A percentile compares a stretch with the other conserved stretches of the same genome.
phyloP scores from a whole-genome alignment of 1,140 invertebrate species.

The Sycophila sp. region DNA sequence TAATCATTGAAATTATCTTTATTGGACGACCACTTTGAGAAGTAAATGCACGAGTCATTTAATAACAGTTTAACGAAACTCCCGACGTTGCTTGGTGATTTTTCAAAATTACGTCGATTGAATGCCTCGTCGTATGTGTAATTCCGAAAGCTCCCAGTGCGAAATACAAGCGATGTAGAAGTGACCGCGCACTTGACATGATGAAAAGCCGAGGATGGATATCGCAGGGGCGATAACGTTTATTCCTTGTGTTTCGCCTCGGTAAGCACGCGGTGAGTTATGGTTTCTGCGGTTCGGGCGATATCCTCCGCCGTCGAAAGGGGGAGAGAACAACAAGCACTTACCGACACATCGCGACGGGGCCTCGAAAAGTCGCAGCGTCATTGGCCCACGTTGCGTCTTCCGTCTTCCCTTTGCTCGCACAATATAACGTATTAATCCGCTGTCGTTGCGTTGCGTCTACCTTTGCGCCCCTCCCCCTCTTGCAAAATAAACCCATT shows the following conservation, averaged over 20 bases:
- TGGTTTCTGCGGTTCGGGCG: conserved; percentile 25
- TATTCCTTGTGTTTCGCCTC: conserved; percentile 21
- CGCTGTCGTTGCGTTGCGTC: not conserved
- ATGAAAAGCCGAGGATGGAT: conserved; percentile 28
- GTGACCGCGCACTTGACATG: not conserved
- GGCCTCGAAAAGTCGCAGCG: conserved; percentile 6
- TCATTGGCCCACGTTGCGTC: conserved; percentile 4
- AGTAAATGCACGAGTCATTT: no score
- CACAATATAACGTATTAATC: conserved; percentile 26
- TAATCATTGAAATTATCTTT: no score
- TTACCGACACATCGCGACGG: not conserved
- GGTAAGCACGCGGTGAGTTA: conserved; percentile 26
- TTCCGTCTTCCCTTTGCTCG: not conserved
- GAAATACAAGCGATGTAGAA: no score
- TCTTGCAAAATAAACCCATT: conserved; percentile 30
- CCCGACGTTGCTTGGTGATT: no score
- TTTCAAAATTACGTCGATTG: no score
- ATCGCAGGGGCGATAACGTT: conserved; percentile 8
- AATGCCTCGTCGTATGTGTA: no score
- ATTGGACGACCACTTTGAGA: no score
- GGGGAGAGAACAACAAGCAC: not conserved
- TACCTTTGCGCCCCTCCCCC: not conserved
- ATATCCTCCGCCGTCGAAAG: conserved; percentile 14
- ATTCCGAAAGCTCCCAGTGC: no score
- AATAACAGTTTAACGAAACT: no score